phyloP scores from a whole-genome alignment of 2,888 invertebrate species.

The Leptinotarsa juncta region DNA sequence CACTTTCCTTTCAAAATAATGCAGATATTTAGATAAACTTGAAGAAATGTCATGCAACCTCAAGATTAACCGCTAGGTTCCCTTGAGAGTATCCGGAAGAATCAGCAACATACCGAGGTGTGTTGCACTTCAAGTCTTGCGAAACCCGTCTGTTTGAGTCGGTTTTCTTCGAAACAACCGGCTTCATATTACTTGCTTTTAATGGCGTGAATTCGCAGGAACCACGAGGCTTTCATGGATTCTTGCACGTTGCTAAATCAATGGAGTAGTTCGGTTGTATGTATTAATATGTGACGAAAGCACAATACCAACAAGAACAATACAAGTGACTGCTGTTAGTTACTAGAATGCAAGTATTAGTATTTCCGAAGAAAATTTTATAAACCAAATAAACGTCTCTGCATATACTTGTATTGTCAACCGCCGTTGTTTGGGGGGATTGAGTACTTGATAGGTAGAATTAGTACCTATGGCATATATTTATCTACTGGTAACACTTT shows the following conservation, averaged over 20 bases:
- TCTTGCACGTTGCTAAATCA: not conserved
- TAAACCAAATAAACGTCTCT: too few relatives aligned
- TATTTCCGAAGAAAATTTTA: too few relatives aligned
- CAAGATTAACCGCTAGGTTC: not conserved
- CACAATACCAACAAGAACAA: not conserved
- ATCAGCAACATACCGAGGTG: not conserved
- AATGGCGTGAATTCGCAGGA: not conserved
- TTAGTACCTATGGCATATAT: too few relatives aligned
- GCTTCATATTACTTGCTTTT: slow-evolving; percentile 3
- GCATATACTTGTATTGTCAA: too few relatives aligned
- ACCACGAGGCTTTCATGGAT: not conserved
- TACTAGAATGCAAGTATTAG: not conserved
- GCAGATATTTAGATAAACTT: not conserved
- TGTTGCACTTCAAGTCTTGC: not conserved
- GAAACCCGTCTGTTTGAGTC: not conserved
- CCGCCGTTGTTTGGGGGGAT: too few relatives aligned
- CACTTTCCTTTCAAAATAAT: not conserved
- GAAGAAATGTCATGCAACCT: not conserved
- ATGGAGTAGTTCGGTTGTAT: not conserved
- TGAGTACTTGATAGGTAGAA: too few relatives aligned
- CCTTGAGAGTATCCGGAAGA: not conserved
- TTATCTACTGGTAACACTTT: too few relatives aligned
- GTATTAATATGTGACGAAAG: not conserved
- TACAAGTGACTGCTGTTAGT: not conserved
- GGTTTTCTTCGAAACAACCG: slow-evolving; percentile 2